Evolutionary conservation across 1,140 invertebrate genomes (phyloP), one percentile per base, ranked within the genome.

Genomic region (Sinella curviseta): DNA sequence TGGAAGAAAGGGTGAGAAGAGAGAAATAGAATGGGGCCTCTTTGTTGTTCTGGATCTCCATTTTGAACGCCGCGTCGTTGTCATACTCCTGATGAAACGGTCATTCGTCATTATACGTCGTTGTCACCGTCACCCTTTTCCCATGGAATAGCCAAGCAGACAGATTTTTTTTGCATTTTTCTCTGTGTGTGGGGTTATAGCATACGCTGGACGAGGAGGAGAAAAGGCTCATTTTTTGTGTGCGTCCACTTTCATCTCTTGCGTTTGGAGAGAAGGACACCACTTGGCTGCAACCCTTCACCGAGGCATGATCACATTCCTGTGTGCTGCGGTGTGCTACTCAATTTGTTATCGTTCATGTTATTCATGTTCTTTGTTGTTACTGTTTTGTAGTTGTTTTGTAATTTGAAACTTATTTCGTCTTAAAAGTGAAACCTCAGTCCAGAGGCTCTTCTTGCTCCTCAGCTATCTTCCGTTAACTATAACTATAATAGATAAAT

Each of bases 221-320:
- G 39, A 48, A 48, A 48, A 8, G 20, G 39, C 39, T 48, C 20
- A 20, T 48, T 48, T 48, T 20, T 12, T 48, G 39, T 48, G 39
- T 48, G 39, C 8, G 20, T 48, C 12, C 8, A 70, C 65, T 70
- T 70, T 70, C 65, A 70, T 70, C 65, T 70, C 65, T 33, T 70
- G 65, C 65, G 31, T 30, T 70, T 70, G 26, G 30, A 30, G 65
- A 33, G 24, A 70, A 70, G 26, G 65, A 70, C 65, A 70, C 2
- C 65, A 70, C 65, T 70, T 70, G 28, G 65, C 65, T 70, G 65
- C 65, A 70, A 70, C 65, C 65, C 65, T 70, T 70, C 65, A 70
- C 26, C 65, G 65, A 31, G 65, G 65, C 30, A 70, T 70, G 65
- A 70, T 70, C 65, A 30, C 65, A 70, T 65, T 65, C 57, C 24